Percentiles rank a stretch among this genome's conserved stretches.
phyloP scores from a whole-genome alignment of 2,888 invertebrate genomes.

The Cerceris ruficornis region DNA sequence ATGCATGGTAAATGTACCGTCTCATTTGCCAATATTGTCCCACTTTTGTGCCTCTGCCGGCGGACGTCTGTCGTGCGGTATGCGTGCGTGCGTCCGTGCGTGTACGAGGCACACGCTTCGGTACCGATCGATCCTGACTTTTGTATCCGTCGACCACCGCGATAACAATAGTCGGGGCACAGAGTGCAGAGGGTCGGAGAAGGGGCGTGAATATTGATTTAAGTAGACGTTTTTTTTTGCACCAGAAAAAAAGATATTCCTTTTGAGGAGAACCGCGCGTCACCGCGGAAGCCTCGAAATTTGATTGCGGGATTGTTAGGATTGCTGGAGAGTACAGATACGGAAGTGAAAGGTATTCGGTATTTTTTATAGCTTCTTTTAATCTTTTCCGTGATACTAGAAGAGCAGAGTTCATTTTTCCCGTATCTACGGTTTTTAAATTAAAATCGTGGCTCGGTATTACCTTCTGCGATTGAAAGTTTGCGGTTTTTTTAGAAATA shows the following conservation, averaged over 20 bases:
- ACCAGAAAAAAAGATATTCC: background rate
- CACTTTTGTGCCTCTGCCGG: conserved; percentile 74
- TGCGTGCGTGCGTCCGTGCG: conserved; percentile 39
- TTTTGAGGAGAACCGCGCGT: background rate
- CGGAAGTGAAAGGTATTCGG: too few relatives aligned
- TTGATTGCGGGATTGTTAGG: too few relatives aligned
- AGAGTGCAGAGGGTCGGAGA: conserved; percentile 21
- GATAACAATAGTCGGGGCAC: conserved; percentile 44
- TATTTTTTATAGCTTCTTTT: too few relatives aligned
- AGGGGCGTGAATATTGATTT: conserved; percentile 53
- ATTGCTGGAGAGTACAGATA: too few relatives aligned
- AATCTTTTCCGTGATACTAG: too few relatives aligned
- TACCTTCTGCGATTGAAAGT: too few relatives aligned
- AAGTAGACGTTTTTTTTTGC: conserved; percentile 10
- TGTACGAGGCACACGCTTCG: conserved; percentile 4
- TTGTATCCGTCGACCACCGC: conserved; percentile 48
- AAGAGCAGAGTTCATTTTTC: too few relatives aligned
- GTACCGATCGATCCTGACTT: conserved; percentile 60
- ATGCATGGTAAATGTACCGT: conserved; percentile 77
- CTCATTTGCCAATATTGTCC: conserved; percentile 81
- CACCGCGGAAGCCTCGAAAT: too few relatives aligned
- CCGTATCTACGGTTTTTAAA: too few relatives aligned
- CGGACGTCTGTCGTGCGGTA: conserved; percentile 25
- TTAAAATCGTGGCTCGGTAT: too few relatives aligned
- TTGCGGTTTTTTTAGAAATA: too few relatives aligned